Evolutionary conservation across 2,113 vertebrate species (phyloP), one percentile per base, ranked within the genome.

Genomic region (Ivindomyrus marchei): DNA sequence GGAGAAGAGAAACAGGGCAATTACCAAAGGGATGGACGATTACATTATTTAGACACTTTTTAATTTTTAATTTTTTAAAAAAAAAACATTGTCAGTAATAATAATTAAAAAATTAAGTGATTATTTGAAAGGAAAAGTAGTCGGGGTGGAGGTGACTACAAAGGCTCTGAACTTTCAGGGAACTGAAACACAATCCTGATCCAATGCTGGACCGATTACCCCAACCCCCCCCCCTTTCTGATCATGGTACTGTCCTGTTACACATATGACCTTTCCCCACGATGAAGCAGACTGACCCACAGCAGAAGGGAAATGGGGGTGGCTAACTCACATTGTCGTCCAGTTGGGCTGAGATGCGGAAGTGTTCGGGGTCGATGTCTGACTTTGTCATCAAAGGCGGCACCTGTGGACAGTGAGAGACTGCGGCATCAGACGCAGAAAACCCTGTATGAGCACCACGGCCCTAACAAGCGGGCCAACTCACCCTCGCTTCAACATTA

Each of bases 291-390:
- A 66, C n/a, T 10, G n/a, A 27, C 62, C 10, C 62, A 66, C n/a
- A 66, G n/a, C 62, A 66, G 62, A 66, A 11, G n/a, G n/a, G 62
- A 66, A 27, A 3, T 27, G n/a, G 62, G 62, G 62, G 62, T 66
- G n/a, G 24, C n/a, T n/a, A 89, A 97, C 98, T 98, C 94, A 98
- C 98, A 0, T 98, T 99, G 93, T 99, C 98, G 91, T 99, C 98
- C 62, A 99, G 96, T 92, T 99, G 97, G 87, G 98, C 98, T n/a
- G 98, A 97, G 86, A 99, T 97, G 89, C 98, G 96, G 94, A 97
- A 98, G 92, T 99, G 97, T 88, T 99, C 98, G 87, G 97, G 97
- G 96, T 98, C 98, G 83, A 97, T 97, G 91, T 97, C 97, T 3
- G 98, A 92, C 94, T 99, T 99, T 9, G 97, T 97, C 88, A 99